Evolutionary conservation across 2,113 vertebrate species (phyloP).

Genomic region (Gorsachius goisagi): DNA sequence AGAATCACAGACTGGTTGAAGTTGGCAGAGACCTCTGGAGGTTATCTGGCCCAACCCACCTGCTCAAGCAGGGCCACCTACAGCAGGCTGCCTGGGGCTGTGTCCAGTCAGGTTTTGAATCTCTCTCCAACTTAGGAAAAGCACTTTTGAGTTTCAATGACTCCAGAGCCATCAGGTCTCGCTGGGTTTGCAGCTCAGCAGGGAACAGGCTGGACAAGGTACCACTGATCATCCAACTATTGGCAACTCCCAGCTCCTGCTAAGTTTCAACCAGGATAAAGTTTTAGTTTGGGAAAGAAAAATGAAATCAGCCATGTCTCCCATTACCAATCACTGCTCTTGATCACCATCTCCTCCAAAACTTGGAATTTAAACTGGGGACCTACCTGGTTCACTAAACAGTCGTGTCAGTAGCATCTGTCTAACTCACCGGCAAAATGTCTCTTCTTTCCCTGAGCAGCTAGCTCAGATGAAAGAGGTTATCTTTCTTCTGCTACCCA

Average conservation of each 20-base stretch:
- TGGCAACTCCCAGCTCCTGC: neutral
- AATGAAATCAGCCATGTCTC: neutral
- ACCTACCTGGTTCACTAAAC: neutral
- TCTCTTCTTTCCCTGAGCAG: neutral
- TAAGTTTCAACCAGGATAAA: neutral
- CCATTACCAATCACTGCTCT: neutral
- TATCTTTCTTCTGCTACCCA: neutral
- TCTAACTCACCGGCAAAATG: neutral
- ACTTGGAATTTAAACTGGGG: neutral
- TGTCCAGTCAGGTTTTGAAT: neutral
- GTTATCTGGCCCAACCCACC: neutral
- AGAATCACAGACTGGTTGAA: neutral
- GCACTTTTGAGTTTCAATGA: neutral
- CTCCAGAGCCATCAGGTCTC: neutral
- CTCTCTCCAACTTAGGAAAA: neutral
- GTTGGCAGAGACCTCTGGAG: neutral
- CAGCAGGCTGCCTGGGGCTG: neutral
- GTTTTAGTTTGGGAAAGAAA: neutral
- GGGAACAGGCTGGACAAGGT: neutral
- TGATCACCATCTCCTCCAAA: neutral
- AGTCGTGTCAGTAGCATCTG: neutral
- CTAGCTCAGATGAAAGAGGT: neutral
- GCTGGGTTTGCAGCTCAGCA: neutral
- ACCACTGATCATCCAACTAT: neutral
- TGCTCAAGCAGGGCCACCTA: neutral